Conservation (phyloP, 2,888 invertebrate species). For the Phalera bucephala region DNA sequence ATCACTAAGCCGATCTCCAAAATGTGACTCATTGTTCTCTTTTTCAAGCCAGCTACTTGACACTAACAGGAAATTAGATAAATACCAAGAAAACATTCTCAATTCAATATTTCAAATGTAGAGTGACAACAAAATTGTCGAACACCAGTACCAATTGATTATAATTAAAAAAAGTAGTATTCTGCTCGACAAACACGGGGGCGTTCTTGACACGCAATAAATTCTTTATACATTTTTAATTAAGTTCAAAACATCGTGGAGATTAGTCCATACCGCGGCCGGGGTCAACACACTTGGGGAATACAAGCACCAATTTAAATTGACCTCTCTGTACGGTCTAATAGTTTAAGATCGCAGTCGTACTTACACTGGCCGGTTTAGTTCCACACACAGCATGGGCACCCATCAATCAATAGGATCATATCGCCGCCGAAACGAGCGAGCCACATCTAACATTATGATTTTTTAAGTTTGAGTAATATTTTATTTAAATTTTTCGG, state of each 20-base stretch:
- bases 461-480: constrained; percentile 77
- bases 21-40: constrained; percentile 39
- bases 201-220: constrained; percentile 65
- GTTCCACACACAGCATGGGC: constrained; percentile 67
- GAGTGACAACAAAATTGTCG: constrained; percentile 34
- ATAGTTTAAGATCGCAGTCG: constrained; percentile 21
- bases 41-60: constrained; percentile 43
- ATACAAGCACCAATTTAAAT: constrained; percentile 46
- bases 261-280: constrained; percentile 52
- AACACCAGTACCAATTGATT: constrained; percentile 38
- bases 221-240: constrained; percentile 77
- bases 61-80: constrained; percentile 64
- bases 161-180: constrained; percentile 49
- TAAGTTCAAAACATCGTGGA: constrained; percentile 72
- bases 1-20: constrained; percentile 16
- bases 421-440: constrained; percentile 74
- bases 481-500: constrained; percentile 77
- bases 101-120: constrained; percentile 30
- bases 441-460: constrained; percentile 67
- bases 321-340: constrained; percentile 36
- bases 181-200: constrained; percentile 57
- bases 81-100: constrained; percentile 45
- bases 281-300: constrained; percentile 76
- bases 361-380: constrained; percentile 41
- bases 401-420: constrained; percentile 83